phyloP scores from a whole-genome alignment of 2,113 vertebrate genomes.

The Pelvicachromis taeniatus region DNA sequence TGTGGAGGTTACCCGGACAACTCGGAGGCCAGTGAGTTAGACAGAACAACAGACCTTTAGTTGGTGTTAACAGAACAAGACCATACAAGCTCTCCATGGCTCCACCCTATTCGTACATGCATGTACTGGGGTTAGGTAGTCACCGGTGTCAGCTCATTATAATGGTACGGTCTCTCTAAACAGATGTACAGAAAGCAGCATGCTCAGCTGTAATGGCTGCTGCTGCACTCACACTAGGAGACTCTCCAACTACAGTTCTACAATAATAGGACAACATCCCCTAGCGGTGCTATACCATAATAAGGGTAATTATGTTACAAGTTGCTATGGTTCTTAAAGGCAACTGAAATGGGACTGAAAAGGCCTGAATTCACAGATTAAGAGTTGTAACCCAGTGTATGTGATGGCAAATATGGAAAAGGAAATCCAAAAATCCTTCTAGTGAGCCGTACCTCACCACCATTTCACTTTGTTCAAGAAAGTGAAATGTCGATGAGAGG shows the following conservation, averaged over 20 bases:
- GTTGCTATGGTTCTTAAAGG: neutral
- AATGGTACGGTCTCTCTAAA: neutral
- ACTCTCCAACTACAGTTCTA: neutral
- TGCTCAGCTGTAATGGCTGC: neutral
- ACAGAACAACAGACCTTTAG: neutral
- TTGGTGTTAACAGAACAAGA: neutral
- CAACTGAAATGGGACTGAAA: neutral
- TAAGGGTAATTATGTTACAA: neutral
- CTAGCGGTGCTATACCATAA: neutral
- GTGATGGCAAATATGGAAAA: neutral
- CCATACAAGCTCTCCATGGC: neutral
- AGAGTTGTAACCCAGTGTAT: neutral
- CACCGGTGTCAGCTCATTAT: neutral
- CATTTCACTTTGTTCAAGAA: neutral
- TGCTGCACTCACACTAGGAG: neutral
- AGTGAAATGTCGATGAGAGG: neutral
- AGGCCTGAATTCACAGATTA: neutral
- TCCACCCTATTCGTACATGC: neutral
- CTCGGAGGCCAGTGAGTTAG: neutral
- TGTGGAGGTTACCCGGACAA: neutral
- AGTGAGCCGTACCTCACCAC: neutral
- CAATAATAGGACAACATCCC: neutral
- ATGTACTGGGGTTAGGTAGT: neutral
- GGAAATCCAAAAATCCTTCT: neutral
- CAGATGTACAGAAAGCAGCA: neutral